A percentile compares a stretch with the other conserved stretches of the same genome.
These are phyloP conservation scores for Oreocharis arfaki DNA, from an alignment of 2,113 vertebrate species.

Conservation along the genomic window DNA sequence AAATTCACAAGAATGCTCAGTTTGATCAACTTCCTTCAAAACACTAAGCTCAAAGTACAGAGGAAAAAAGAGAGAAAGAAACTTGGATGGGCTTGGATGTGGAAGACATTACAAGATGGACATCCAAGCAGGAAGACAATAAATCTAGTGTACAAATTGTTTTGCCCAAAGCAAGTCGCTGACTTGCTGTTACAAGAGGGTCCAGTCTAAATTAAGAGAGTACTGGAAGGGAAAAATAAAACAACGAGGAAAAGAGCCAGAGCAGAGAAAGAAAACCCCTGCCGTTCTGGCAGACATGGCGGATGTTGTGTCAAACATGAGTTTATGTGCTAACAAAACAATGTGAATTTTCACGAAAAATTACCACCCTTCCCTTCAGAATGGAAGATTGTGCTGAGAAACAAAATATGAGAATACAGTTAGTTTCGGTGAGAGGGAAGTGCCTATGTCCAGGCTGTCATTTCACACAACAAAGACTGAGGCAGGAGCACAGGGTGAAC, in stretches of 20 bases:
- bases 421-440: not conserved
- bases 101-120: slow-evolving; percentile 31
- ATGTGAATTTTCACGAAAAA: slow-evolving; percentile 1
- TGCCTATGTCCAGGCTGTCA: fast-evolving
- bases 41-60: slow-evolving; percentile 26
- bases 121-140: slow-evolving; percentile 34
- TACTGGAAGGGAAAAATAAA: not conserved
- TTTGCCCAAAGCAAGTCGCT: not conserved
- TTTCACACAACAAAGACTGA: not conserved
- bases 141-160: slow-evolving; percentile 5
- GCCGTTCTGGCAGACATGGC: not conserved
- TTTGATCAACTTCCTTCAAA: slow-evolving; percentile 64
- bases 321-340: slow-evolving; percentile 42
- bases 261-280: slow-evolving; percentile 12
- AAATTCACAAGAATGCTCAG: slow-evolving; percentile 61
- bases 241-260: not conserved
- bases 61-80: not conserved
- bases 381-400: not conserved
- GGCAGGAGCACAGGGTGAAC: not conserved
- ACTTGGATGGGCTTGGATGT: not conserved
- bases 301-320: not conserved
- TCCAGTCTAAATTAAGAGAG: slow-evolving; percentile 19
- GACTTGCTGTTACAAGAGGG: not conserved
- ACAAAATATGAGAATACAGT: not conserved
- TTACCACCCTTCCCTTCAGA: not conserved